Conservation (phyloP, 2,113 vertebrate species). For the Aegithalos caudatus region DNA sequence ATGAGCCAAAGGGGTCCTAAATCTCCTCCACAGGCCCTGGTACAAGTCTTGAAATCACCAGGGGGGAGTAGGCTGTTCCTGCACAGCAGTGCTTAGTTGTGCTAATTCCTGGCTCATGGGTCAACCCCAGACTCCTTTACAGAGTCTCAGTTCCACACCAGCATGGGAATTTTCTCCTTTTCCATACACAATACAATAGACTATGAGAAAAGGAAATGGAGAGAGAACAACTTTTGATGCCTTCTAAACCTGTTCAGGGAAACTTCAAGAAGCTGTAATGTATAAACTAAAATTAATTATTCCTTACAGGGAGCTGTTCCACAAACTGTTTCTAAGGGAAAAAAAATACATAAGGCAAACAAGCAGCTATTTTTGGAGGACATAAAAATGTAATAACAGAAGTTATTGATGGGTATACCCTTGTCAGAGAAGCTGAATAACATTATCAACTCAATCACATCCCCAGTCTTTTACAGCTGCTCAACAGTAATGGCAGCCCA, state of each 20-base stretch:
- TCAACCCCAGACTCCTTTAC: background rate
- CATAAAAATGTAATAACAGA: background rate
- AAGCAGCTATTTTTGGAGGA: background rate
- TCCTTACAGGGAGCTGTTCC: background rate
- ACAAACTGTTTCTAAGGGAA: background rate
- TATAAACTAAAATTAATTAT: background rate
- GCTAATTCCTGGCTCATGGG: background rate
- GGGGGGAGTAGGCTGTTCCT: background rate
- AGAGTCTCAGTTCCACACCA: background rate
- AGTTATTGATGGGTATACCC: background rate
- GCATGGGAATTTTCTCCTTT: background rate
- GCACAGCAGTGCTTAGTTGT: background rate
- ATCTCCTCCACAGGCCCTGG: background rate
- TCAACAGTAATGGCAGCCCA: background rate
- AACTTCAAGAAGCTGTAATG: background rate
- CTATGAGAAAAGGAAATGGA: background rate
- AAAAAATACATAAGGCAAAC: background rate
- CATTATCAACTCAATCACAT: conserved; percentile 13
- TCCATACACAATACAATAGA: background rate
- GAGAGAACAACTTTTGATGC: background rate
- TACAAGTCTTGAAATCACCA: background rate
- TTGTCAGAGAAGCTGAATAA: background rate
- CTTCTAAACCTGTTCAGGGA: background rate
- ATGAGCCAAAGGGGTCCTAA: background rate
- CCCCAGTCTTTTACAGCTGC: background rate